Base-by-base conservation (phyloP, 2,888 invertebrate species). In the Campoletis raptor region DNA sequence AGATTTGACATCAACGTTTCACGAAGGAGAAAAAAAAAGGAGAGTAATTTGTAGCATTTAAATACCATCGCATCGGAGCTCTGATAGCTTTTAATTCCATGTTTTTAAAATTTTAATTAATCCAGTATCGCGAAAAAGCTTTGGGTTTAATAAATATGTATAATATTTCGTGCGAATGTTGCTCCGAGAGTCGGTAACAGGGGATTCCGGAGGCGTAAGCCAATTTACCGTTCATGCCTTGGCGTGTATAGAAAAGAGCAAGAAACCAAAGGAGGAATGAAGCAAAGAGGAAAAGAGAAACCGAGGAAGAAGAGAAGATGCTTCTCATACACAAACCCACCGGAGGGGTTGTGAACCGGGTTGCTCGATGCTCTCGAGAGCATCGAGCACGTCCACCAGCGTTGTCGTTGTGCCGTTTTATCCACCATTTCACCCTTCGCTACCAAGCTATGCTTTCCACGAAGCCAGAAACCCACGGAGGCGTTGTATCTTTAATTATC, bases 401-500 rank as follows among this genome's bases (percentile, higher is more conserved):
- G 78, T 66, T 83, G 78, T 76, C 81, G 76, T 72, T 81, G 76
- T 61, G 74, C 70, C 64, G 78, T 85, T 83, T 82, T 79, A 74
- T 81, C 85, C 78, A 66, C 69, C 45, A 57, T 67, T 83, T 81
- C 81, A 83, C 80, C 83, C 84, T 83, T 79, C 74, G 74, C 61
- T 74, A 72, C 78, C n/a, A 66, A 8, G 54, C 40, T 36, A 72
- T 10, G 66, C 70, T 87, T 86, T 85, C 83, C 81, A 37, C 78
- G 57, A 82, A 88, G 61, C 84, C 83, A 78, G 81, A 67, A 73
- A 69, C 78, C 78, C 86, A 79, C 87, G 85, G 89, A 90, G 92
- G 90, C 90, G 92, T 92, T 92, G 92, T 93, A 92, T 92, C 93
- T 93, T 93, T 93, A 93, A 93, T 93, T 93, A 93, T 93, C 92